phyloP scores from a whole-genome alignment of 2,888 invertebrate species.

The Bombylius major region DNA sequence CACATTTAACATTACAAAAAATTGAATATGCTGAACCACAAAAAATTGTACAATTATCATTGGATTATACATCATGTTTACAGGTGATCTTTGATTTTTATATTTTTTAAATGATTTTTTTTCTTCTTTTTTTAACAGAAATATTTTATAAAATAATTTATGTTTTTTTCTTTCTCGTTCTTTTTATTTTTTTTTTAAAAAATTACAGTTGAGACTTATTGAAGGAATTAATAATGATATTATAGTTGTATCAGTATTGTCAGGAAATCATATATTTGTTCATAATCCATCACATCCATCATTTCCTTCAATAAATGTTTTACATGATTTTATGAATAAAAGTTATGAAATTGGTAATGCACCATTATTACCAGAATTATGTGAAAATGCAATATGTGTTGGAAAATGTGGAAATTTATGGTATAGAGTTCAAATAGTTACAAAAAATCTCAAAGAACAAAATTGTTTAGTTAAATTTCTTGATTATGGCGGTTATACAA shows the following conservation, averaged over 20 bases:
- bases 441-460: constrained; percentile 45
- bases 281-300: constrained; percentile 94
- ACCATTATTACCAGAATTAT: constrained; percentile 60
- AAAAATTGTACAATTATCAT: constrained; percentile 33
- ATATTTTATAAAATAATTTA: background rate
- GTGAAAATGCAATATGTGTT: constrained; percentile 79
- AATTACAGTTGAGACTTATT: constrained; percentile 65
- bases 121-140: constrained; percentile 5
- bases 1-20: constrained; percentile 56
- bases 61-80: constrained; percentile 32
- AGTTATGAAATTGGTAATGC: constrained; percentile 68
- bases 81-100: constrained; percentile 28
- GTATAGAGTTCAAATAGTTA: constrained; percentile 77
- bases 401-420: constrained; percentile 68
- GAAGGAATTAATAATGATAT: constrained; percentile 91
- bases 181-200: background rate
- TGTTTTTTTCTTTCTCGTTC: background rate
- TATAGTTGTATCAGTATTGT: constrained; percentile 72
- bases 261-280: constrained; percentile 82
- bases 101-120: background rate
- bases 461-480: constrained; percentile 75
- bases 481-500: constrained; percentile 90
- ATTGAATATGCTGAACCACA: constrained; percentile 32
- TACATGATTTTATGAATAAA: constrained; percentile 70
- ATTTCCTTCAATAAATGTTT: constrained; percentile 66